Percentiles rank a stretch among this genome's conserved stretches.
These are phyloP conservation scores for Campoletis raptor DNA, from an alignment of 2,888 invertebrate species.

Conservation along the genomic window DNA sequence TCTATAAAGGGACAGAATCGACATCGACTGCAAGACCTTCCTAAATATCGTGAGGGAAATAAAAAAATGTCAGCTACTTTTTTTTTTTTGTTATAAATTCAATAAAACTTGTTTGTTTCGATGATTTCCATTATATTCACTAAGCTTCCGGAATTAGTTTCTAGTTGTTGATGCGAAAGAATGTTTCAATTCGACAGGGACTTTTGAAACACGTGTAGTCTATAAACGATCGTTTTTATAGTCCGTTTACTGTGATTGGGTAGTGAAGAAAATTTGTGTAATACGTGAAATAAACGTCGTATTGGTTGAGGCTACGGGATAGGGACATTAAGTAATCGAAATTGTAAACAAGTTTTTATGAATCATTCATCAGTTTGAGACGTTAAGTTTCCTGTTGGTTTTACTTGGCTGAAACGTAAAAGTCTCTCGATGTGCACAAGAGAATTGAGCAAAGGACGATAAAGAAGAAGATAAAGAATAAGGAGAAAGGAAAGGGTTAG, in stretches of 20 bases:
- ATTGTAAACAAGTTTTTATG: slow-evolving; percentile 23
- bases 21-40: slow-evolving; percentile 14
- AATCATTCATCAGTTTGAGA: slow-evolving; percentile 27
- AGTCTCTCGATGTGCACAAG: slow-evolving; percentile 4
- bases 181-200: neutral
- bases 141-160: neutral
- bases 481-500: slow-evolving; percentile 57
- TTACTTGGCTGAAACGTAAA: slow-evolving; percentile 17
- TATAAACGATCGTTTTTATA: neutral
- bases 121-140: neutral
- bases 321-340: slow-evolving; percentile 10
- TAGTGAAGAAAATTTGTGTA: neutral
- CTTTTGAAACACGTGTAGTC: neutral
- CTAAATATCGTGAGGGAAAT: neutral
- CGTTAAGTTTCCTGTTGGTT: neutral
- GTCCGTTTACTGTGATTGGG: slow-evolving; percentile 1
- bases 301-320: neutral
- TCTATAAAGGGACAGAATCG: slow-evolving; percentile 44
- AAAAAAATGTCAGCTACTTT: neutral
- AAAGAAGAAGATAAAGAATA: slow-evolving; percentile 32
- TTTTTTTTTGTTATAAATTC: neutral
- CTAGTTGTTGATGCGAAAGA: neutral
- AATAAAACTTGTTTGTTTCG: neutral
- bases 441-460: slow-evolving; percentile 33
- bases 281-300: slow-evolving; percentile 1